phyloP scores from a whole-genome alignment of 2,888 invertebrate genomes.

The Andrena bicolor region DNA sequence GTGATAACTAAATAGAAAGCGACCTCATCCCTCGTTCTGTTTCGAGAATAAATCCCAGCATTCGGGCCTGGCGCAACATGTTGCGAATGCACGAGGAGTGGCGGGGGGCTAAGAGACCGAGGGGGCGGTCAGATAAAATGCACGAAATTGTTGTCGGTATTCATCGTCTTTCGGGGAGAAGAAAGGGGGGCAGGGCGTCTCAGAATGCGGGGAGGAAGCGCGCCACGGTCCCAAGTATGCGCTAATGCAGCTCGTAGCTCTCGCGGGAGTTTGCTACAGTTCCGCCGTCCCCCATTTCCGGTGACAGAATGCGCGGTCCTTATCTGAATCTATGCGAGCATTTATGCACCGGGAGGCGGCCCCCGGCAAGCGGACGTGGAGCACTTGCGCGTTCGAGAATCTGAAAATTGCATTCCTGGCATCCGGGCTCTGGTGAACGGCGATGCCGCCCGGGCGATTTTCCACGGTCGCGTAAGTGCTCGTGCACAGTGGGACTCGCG shows the following conservation, averaged over 20 bases:
- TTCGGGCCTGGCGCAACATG: slow-evolving; percentile 11
- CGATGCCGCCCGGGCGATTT: slow-evolving; percentile 46
- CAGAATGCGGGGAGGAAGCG: slow-evolving; percentile 69
- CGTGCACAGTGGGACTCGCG: slow-evolving; percentile 33
- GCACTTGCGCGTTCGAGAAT: slow-evolving; percentile 76
- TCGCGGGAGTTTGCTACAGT: slow-evolving; percentile 72
- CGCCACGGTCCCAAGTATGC: slow-evolving; percentile 75
- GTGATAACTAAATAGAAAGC: too few relatives aligned
- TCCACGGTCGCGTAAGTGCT: slow-evolving; percentile 49
- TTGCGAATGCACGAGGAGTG: not conserved
- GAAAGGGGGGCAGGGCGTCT: slow-evolving; percentile 59
- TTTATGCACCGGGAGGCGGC: slow-evolving; percentile 63
- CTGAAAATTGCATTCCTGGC: slow-evolving; percentile 82
- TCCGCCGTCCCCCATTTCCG: slow-evolving; percentile 67
- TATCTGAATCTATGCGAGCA: slow-evolving; percentile 80
- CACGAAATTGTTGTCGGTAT: slow-evolving; percentile 64
- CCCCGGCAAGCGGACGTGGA: slow-evolving; percentile 45
- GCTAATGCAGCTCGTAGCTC: slow-evolving; percentile 81
- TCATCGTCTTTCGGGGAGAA: slow-evolving; percentile 47
- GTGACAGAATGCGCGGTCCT: slow-evolving; percentile 79
- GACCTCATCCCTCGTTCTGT: not conserved
- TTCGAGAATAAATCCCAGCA: not conserved
- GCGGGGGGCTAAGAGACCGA: slow-evolving; percentile 8
- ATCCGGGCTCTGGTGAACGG: slow-evolving; percentile 52
- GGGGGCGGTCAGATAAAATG: slow-evolving; percentile 69